phyloP scores from a whole-genome alignment of 1,140 invertebrate genomes.

The Meteorus sp. region DNA sequence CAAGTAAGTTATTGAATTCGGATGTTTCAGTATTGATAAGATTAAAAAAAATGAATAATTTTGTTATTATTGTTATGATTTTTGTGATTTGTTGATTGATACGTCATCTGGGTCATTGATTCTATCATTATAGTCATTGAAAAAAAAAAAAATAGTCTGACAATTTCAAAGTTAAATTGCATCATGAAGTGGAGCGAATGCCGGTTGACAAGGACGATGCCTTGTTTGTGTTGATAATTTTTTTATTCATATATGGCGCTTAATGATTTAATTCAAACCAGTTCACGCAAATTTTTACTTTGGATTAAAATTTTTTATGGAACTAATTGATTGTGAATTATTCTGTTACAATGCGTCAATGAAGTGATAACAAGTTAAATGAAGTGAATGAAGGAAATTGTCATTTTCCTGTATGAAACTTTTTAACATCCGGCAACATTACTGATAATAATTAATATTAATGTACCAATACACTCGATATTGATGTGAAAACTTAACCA shows the following conservation, averaged over 20 bases:
- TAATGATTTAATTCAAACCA: too few species aligned
- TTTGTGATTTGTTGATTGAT: background rate
- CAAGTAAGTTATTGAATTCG: slow-evolving; percentile 38
- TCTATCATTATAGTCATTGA: slow-evolving; percentile 47
- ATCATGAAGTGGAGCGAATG: background rate
- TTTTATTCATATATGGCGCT: too few species aligned
- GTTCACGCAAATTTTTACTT: too few species aligned
- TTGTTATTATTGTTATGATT: background rate
- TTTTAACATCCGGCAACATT: slow-evolving; percentile 15
- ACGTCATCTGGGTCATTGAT: background rate
- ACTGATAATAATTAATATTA: slow-evolving; percentile 17
- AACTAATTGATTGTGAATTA: too few species aligned
- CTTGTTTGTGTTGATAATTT: too few species aligned
- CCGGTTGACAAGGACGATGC: too few species aligned
- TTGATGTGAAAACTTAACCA: background rate
- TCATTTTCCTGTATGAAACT: background rate
- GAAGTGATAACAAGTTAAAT: too few species aligned
- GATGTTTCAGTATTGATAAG: too few species aligned
- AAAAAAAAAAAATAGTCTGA: slow-evolving; percentile 38
- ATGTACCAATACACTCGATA: background rate
- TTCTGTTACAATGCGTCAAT: background rate
- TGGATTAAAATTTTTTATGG: too few species aligned
- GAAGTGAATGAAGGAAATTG: background rate
- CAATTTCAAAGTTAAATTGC: too few species aligned
- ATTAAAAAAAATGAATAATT: background rate